Conservation (phyloP, 2,888 invertebrate genomes). For the Oscheius sp. region DNA sequence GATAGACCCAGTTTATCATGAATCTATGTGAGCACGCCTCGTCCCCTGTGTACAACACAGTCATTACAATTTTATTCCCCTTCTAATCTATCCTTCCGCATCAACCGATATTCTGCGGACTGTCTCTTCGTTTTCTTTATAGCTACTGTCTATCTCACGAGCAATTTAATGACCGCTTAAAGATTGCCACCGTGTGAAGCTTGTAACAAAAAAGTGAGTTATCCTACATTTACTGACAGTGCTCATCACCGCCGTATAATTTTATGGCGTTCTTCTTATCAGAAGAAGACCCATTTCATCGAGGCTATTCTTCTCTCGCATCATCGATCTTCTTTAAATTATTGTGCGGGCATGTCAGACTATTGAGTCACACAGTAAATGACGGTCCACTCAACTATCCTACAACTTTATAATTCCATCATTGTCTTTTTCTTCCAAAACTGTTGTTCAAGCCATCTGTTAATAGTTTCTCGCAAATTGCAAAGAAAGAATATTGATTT, state of each 20-base stretch:
- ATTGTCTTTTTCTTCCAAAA: not conserved
- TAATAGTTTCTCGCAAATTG: too few relatives aligned
- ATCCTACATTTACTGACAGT: constrained; percentile 5
- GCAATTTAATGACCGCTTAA: not conserved
- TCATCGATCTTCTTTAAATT: constrained; percentile 18
- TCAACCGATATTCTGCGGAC: constrained; percentile 3
- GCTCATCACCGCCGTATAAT: constrained; percentile 35
- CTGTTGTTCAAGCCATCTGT: not conserved
- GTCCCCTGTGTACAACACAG: constrained; percentile 26
- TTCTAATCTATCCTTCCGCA: constrained; percentile 30
- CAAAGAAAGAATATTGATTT: too few relatives aligned
- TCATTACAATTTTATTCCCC: constrained; percentile 27
- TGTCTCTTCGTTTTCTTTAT: not conserved
- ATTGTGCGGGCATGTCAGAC: not conserved
- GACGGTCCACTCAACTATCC: not conserved
- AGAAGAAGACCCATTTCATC: constrained; percentile 37
- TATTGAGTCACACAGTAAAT: not conserved
- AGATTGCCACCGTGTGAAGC: not conserved
- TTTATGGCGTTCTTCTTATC: constrained; percentile 37
- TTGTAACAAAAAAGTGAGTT: not conserved
- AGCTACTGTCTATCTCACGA: not conserved
- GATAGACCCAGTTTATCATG: not conserved
- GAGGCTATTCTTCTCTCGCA: constrained; percentile 25
- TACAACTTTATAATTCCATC: not conserved
- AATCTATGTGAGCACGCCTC: not conserved